phyloP scores from a whole-genome alignment of 2,113 vertebrate genomes.

The Indri indri region DNA sequence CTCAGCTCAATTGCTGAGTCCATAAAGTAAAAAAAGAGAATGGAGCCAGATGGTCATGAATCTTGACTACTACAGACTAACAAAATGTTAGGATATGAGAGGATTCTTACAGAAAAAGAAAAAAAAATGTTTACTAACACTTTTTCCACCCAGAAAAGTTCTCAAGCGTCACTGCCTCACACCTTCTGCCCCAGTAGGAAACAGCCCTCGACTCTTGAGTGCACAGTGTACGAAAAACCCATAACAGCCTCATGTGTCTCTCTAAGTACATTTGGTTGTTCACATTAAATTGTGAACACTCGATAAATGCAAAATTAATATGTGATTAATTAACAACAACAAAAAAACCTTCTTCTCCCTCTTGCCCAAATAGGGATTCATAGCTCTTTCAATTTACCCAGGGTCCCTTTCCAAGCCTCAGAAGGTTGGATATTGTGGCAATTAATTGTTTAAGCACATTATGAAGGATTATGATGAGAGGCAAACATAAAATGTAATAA shows the following conservation, averaged over 20 bases:
- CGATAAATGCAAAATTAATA: conserved; percentile 49
- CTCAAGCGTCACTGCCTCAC: not conserved
- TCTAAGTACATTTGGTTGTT: conserved; percentile 27
- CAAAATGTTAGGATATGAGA: not conserved
- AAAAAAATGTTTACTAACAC: not conserved
- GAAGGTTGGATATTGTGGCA: conserved; percentile 26
- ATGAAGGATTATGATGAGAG: conserved; percentile 59
- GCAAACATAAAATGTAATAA: conserved; percentile 56
- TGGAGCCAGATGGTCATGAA: not conserved
- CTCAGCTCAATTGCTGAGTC: not conserved
- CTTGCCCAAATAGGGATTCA: conserved; percentile 1
- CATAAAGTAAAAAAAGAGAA: not conserved
- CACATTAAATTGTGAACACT: conserved; percentile 28
- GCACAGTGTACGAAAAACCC: not conserved
- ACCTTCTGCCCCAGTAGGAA: not conserved
- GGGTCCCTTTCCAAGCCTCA: conserved; percentile 53
- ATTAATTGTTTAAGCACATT: conserved; percentile 70
- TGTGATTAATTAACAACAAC: conserved; percentile 50
- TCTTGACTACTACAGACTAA: not conserved
- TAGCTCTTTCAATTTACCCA: conserved; percentile 30
- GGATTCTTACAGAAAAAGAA: not conserved
- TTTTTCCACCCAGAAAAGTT: not conserved
- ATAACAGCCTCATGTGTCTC: not conserved
- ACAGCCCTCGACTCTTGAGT: not conserved
- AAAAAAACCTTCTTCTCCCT: conserved; percentile 11